Base-by-base conservation (phyloP, 1,140 invertebrate genomes). In the Megalonaias nervosa region DNA sequence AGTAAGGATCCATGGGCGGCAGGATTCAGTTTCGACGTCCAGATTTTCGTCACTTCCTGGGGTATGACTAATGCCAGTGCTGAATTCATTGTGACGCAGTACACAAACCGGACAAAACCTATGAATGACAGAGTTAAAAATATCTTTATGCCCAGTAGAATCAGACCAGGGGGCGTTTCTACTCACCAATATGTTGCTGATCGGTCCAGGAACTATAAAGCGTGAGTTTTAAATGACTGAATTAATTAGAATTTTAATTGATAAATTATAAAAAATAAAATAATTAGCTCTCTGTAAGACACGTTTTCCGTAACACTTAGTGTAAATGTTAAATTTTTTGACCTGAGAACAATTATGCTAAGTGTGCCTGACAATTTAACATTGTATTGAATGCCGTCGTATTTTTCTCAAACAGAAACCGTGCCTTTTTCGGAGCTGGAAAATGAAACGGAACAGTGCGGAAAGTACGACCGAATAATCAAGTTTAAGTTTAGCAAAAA, bases 31-130 rank as follows among this genome's bases (percentile, higher is more conserved):
- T 77, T 77, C 58, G 15, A 55, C 13, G 70, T 72, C 17, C 62
- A 77, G 0, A 15, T 77, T 23, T 70, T 67, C 59, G n/a, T 77
- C 56, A 77, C 75, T 11, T 65, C 75, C 1, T 77, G 75, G 75
- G 64, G 57, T 26, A 58, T 67, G 16, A 77, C 70, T 16, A 64
- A 67, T 55, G 67, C 38, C 26, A 48, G 59, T 19, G 71, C 75
- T 9, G 61, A 60, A 56, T 77, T 77, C 57, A 77, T 58, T 5
- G 57, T 69, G 23, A 67, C 66, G 16, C 66, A 56, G 26, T 75
- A 75, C 38, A 60, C 61, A 11, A 75, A 68, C 66, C 31, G 73
- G 21, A 75, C 73, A 16, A 17, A 31, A 0, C 48, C 73, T 12
- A 60, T 75, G 65, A n/a, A 31, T 0, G 73, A 75, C 57, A 21